Evolutionary conservation across 2,113 vertebrate species (phyloP).

Genomic region (Amphiprion percula): DNA sequence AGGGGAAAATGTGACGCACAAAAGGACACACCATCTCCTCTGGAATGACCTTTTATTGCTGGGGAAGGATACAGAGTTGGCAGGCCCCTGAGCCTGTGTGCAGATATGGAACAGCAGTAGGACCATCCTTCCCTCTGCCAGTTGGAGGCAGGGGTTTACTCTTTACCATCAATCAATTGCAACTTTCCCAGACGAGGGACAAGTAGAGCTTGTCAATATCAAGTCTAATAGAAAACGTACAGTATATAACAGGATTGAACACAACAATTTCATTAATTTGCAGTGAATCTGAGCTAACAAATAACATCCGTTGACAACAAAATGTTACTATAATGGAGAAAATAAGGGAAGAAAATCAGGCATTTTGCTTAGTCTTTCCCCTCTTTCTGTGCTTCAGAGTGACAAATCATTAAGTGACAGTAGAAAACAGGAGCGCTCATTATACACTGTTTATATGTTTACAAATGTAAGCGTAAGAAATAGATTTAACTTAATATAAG

Average conservation of each 20-base stretch:
- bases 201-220: conserved; percentile 9
- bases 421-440: conserved; percentile 12
- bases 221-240: conserved; percentile 24
- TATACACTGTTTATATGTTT: conserved; percentile 15
- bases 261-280: neutral
- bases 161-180: conserved; percentile 47
- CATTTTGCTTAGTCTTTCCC: neutral
- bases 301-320: conserved; percentile 15
- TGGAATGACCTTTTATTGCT: conserved; percentile 76
- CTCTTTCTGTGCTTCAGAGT: neutral
- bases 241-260: neutral
- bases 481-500: conserved; percentile 48
- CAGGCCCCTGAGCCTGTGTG: conserved; percentile 70
- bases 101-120: conserved; percentile 55
- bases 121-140: conserved; percentile 42
- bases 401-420: conserved; percentile 11
- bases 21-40: conserved; percentile 73
- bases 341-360: neutral
- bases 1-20: conserved; percentile 65
- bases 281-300: conserved; percentile 27
- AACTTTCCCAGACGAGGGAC: conserved; percentile 24
- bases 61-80: conserved; percentile 69
- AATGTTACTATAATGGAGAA: neutral
- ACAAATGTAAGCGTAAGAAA: conserved; percentile 26
- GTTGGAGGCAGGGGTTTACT: conserved; percentile 29